A percentile compares a stretch with the other conserved stretches of the same genome.
Evolutionary conservation across 2,888 invertebrate genomes (phyloP).

Genomic region (Eulithis testata): DNA sequence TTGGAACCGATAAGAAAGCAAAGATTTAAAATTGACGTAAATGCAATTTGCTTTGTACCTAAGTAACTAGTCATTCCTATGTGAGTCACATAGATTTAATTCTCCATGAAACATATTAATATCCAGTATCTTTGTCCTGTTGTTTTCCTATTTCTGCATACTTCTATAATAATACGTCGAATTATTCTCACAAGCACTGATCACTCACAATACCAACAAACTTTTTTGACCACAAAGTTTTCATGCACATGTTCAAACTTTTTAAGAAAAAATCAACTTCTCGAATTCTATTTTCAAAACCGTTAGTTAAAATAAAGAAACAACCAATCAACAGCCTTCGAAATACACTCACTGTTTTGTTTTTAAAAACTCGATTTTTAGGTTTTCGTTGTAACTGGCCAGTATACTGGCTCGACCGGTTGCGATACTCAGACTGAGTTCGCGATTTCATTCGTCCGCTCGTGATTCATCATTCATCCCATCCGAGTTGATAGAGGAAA

Average conservation of each 20-base stretch:
- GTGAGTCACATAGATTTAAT: conserved; percentile 22
- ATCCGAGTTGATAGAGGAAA: conserved; percentile 54
- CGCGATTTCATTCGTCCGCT: conserved; percentile 20
- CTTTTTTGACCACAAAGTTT: conserved; percentile 1
- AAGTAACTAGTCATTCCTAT: conserved; percentile 17
- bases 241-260: conserved; percentile 11
- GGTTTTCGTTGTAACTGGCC: conserved; percentile 32
- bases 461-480: conserved; percentile 80
- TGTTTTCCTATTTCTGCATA: conserved; percentile 1
- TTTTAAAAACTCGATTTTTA: conserved; percentile 23
- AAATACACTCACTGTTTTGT: conserved; percentile 10
- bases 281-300: not conserved
- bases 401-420: conserved; percentile 50
- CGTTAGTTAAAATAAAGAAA: not conserved
- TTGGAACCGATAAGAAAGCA: conserved; percentile 6
- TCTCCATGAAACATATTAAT: conserved; percentile 13
- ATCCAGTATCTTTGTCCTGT: conserved; percentile 12
- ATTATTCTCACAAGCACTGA: not conserved
- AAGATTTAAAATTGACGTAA: conserved; percentile 5
- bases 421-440: conserved; percentile 64
- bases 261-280: not conserved
- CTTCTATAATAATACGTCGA: not conserved
- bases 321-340: conserved; percentile 20
- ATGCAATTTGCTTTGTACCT: conserved; percentile 18
- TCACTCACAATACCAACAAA: not conserved